These are phyloP conservation scores for Habrosyne pyritoides DNA, from an alignment of 2,888 invertebrate species.

Conservation along the genomic window DNA sequence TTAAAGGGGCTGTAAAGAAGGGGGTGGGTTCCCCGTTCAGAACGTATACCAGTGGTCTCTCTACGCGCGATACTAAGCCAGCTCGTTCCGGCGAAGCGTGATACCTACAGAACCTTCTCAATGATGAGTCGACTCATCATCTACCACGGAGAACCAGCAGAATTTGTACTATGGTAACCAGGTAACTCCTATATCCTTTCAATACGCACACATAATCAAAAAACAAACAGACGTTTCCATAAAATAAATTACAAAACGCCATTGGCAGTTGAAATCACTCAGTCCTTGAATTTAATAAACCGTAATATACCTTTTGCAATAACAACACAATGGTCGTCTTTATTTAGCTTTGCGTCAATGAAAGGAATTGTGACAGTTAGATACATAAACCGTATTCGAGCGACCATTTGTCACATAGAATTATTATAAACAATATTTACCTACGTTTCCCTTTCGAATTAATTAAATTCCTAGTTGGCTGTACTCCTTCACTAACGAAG, in stretches of 20 bases:
- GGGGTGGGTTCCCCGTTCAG: no score
- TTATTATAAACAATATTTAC: slow-evolving; percentile 52
- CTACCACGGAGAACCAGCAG: no score
- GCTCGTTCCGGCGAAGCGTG: no score
- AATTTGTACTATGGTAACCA: no score
- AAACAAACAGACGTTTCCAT: no score
- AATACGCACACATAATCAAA: no score
- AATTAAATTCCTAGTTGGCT: slow-evolving; percentile 64
- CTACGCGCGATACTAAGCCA: no score
- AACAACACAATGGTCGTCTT: slow-evolving; percentile 6
- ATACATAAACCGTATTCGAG: slow-evolving; percentile 28
- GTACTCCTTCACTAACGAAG: slow-evolving; percentile 29
- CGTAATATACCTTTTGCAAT: slow-evolving; percentile 24
- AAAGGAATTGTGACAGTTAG: slow-evolving; percentile 29
- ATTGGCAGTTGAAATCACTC: slow-evolving; percentile 28
- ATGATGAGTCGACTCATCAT: no score
- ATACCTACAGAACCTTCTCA: no score
- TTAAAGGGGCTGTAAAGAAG: no score
- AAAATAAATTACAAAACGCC: slow-evolving; percentile 14
- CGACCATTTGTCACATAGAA: slow-evolving; percentile 40
- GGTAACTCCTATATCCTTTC: no score
- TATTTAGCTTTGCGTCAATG: slow-evolving; percentile 16
- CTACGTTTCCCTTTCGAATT: slow-evolving; percentile 56
- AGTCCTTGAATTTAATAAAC: slow-evolving; percentile 37
- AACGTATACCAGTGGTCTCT: no score